phyloP scores from a whole-genome alignment of 2,113 vertebrate species.

The Pituophis catenifer region DNA sequence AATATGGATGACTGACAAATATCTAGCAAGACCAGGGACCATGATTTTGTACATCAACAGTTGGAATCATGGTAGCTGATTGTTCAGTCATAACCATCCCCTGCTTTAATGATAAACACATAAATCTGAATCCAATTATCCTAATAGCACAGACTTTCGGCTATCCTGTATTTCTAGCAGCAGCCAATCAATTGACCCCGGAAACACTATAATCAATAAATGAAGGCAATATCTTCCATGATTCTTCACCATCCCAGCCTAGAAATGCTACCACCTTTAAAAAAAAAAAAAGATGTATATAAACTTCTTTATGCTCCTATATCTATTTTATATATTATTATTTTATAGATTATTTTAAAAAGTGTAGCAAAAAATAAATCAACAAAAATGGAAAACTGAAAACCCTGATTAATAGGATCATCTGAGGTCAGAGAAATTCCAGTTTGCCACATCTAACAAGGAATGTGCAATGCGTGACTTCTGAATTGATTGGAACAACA shows the following conservation, averaged over 20 bases:
- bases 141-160: background rate
- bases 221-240: background rate
- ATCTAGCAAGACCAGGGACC: background rate
- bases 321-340: background rate
- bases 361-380: background rate
- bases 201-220: background rate
- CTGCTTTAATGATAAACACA: background rate
- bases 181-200: background rate
- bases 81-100: background rate
- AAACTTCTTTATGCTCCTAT: background rate
- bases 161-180: background rate
- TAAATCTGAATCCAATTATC: background rate
- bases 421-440: background rate
- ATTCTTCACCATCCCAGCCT: background rate
- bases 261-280: background rate
- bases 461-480: background rate
- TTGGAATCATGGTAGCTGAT: background rate
- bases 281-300: background rate
- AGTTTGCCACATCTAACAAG: background rate
- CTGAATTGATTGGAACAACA: slow-evolving; percentile 8
- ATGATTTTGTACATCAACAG: background rate
- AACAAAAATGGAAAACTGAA: background rate
- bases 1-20: background rate
- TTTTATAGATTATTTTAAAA: background rate
- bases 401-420: background rate